Base-by-base conservation (phyloP, 2,113 vertebrate species). In the Tretioscincus oriximinensis region DNA sequence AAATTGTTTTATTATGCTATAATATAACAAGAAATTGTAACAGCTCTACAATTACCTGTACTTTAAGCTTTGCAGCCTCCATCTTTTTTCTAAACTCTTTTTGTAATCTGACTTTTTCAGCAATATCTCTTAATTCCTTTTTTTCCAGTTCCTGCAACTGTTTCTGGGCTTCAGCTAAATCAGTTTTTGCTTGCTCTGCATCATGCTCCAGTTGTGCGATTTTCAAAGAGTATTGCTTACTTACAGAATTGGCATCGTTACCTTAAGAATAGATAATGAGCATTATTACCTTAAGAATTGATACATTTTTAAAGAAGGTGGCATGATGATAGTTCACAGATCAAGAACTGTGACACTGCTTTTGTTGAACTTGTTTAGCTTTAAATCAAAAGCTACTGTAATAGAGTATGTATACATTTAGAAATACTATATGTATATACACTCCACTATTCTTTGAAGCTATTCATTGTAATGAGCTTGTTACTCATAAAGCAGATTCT, bases 1-100 rank as follows among this genome's bases (percentile, higher is more conserved):
- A n/a, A 5, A 9, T 77, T 24, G 1, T 2, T 45, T 28, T 63
- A 45, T 5, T 11, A 68, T 14, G 69, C 7, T 47, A n/a, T 64
- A 22, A 41, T 47, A n/a, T 67, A 22, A 41, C 9, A 68, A 11
- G 83, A 11, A 84, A 41, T 67, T 20, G 20, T 45, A 77, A 45
- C 76, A 77, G 58, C 2, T 10, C 29, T 61, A 26, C 31, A 64
- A 18, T 58, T 93, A 96, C 96, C 95, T 96, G 95, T 14, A 95
- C 89, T 95, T 93, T 95, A 66, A 95, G 29, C 63, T 95, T 96
- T 73, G 94, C 93, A 26, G 92, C 90, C 76, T 96, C 95, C 88
- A 95, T 94, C 84, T 95, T 96, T 86, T 91, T 95, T 21, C 79
- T 89, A 35, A 95, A 95, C 54, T 96, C 95, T 76, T 89, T 95